Percentiles rank a stretch among this genome's conserved stretches.
Evolutionary conservation across 2,888 invertebrate genomes (phyloP).

Genomic region (Leucophenga montana): DNA sequence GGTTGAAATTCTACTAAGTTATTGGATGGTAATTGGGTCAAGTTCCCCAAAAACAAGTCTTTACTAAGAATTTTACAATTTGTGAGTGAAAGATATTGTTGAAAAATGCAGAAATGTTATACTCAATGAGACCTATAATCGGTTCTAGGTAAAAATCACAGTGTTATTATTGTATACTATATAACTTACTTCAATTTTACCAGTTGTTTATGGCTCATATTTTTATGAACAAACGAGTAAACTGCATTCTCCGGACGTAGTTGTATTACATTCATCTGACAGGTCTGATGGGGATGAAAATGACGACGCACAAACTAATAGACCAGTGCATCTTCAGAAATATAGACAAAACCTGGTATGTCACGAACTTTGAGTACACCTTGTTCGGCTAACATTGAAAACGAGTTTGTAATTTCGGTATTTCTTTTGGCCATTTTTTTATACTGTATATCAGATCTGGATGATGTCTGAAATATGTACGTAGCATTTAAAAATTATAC

Average conservation of each 20-base stretch:
- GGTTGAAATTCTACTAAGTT: too few species aligned
- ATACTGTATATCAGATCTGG: conserved; percentile 55
- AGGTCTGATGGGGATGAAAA: conserved; percentile 68
- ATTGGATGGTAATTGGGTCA: too few species aligned
- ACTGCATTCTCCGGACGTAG: conserved; percentile 55
- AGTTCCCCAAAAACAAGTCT: too few species aligned
- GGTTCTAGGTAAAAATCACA: too few species aligned
- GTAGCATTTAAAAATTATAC: too few species aligned
- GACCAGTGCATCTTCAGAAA: conserved; percentile 60
- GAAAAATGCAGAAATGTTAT: too few species aligned
- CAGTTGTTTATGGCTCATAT: conserved; percentile 66
- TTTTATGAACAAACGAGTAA: conserved; percentile 49
- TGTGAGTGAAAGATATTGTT: too few species aligned
- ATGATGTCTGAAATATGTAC: conserved; percentile 43
- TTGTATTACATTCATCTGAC: conserved; percentile 68
- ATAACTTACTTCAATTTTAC: conserved; percentile 44
- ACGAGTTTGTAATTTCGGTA: conserved; percentile 34
- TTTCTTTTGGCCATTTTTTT: conserved; percentile 52
- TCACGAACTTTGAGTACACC: conserved; percentile 60
- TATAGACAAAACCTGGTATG: conserved; percentile 64
- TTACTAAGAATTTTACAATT: too few species aligned
- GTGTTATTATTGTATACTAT: too few species aligned
- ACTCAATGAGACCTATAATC: too few species aligned
- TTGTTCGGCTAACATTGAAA: conserved; percentile 57
- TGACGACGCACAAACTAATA: conserved; percentile 58